Evolutionary conservation across 1,140 invertebrate species (phyloP).

Genomic region (Venustaconcha ellipsiformis): DNA sequence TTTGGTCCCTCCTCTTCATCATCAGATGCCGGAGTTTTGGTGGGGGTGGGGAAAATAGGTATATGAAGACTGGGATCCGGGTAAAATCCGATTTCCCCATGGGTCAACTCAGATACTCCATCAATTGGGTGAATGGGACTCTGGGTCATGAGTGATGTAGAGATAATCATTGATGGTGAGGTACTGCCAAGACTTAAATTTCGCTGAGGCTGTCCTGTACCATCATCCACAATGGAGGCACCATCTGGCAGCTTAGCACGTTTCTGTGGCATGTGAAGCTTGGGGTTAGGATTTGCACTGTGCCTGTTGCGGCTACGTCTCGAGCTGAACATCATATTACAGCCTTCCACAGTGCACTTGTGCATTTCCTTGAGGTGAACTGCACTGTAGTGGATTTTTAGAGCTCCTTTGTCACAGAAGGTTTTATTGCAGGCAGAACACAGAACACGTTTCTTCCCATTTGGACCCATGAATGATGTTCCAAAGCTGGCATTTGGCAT

Average conservation of each 20-base stretch:
- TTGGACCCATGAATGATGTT: constrained; percentile 63
- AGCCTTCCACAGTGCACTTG: constrained; percentile 98
- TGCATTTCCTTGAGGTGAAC: constrained; percentile 99
- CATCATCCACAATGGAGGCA: constrained; percentile 48
- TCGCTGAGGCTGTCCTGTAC: constrained; percentile 24
- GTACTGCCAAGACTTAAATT: constrained; percentile 22
- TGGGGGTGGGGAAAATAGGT: constrained; percentile 55
- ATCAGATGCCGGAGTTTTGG: constrained; percentile 56
- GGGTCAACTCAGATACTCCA: constrained; percentile 6
- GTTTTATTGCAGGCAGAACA: constrained; percentile 99
- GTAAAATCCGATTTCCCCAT: constrained; percentile 50
- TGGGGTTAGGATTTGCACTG: constrained; percentile 98
- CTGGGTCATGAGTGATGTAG: constrained; percentile 33
- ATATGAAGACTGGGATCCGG: constrained; percentile 57
- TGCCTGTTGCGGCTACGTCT: constrained; percentile 95
- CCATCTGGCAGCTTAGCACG: constrained; percentile 56
- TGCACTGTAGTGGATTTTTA: constrained; percentile 99
- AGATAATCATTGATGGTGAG: constrained; percentile 55
- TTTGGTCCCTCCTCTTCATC: constrained; percentile 46
- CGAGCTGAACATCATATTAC: constrained; percentile 99
- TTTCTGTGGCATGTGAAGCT: constrained; percentile 92
- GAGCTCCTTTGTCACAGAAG: constrained; percentile 97
- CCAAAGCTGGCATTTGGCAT: constrained; percentile 76
- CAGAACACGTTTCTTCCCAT: constrained; percentile 88
- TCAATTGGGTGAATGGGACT: constrained; percentile 33